Conservation (phyloP, 2,113 vertebrate genomes). For the Oncorhynchus nerka region DNA sequence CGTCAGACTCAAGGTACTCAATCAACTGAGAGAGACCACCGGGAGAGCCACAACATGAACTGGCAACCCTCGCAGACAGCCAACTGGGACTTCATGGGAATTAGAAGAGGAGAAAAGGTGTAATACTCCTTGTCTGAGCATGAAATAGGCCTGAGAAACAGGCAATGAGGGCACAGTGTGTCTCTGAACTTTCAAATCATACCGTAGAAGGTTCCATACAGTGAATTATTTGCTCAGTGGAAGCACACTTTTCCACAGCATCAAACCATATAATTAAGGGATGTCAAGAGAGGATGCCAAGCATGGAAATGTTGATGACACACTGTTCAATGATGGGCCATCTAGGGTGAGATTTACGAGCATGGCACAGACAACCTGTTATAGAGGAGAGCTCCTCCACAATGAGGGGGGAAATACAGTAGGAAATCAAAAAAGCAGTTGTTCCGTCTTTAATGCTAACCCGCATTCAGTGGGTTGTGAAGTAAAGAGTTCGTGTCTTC, state of each 20-base stretch:
- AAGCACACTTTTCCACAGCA: not conserved
- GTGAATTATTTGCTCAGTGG: not conserved
- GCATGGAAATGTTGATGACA: slow-evolving; percentile 4
- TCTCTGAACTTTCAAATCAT: not conserved
- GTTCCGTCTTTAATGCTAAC: not conserved
- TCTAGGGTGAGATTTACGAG: slow-evolving; percentile 2
- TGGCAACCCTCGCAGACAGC: not conserved
- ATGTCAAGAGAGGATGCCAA: slow-evolving; percentile 3
- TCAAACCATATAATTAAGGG: slow-evolving; percentile 7
- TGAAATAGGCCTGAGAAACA: not conserved
- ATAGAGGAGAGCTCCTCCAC: not conserved
- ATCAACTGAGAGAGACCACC: slow-evolving; percentile 34
- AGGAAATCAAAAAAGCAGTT: not conserved
- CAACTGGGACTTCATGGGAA: slow-evolving; percentile 12
- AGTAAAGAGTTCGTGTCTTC: not conserved
- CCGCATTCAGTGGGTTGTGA: too few relatives aligned
- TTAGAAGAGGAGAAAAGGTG: slow-evolving; percentile 5
- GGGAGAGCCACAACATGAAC: slow-evolving; percentile 13
- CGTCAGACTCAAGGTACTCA: slow-evolving; percentile 17
- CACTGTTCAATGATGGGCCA: not conserved
- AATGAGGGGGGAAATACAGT: not conserved
- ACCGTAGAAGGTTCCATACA: not conserved
- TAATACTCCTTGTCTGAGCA: not conserved
- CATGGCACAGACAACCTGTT: not conserved
- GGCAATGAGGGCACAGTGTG: not conserved